Evolutionary conservation across 2,113 vertebrate genomes (phyloP), one percentile per base, ranked within the genome.

Genomic region (Grantiella picta): DNA sequence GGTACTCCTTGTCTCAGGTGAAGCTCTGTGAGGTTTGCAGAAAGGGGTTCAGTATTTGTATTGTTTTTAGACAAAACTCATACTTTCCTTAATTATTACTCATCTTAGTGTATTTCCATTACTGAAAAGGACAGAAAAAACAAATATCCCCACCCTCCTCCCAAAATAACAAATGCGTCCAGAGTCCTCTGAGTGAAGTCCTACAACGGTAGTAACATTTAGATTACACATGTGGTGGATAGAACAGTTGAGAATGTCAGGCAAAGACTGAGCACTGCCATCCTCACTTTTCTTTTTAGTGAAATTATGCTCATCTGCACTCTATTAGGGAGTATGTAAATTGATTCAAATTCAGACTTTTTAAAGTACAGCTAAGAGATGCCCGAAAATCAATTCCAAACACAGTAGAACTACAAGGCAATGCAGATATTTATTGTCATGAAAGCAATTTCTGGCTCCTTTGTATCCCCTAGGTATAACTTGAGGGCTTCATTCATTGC

Each of bases 361-460:
- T 81, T 59, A 7, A 68, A 85, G 45, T 66, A 44, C 38, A 82
- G 53, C 49, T 57, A 60, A 86, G 49, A 69, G 33, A 71, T 73
- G 50, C 57, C 63, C 8, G 5, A 73, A 91, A 95, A 79, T 87
- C 66, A 65, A 33, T 87, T 82, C 14, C 25, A 59, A 73, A 40
- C 0, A 0, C 5, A 2, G 19, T 33, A 86, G 40, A 76, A 79
- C n/a, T 89, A 92, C 29, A 87, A 87, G 59, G 70, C 49, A 89
- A 47, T 69, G 63, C 50, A 76, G 83, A 33, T 94, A 76, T 71
- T 91, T 93, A 71, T 78, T 94, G 66, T 76, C 40, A 72, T 82
- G 72, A 95, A 89, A 94, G 81, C 25, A 79, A 25, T 94, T 91
- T 82, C 89, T 91, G 40, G 7, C 33, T 88, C 78, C 57, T 87